Base-by-base conservation (phyloP, 2,113 vertebrate genomes). In the Gallinago jamesoni region DNA sequence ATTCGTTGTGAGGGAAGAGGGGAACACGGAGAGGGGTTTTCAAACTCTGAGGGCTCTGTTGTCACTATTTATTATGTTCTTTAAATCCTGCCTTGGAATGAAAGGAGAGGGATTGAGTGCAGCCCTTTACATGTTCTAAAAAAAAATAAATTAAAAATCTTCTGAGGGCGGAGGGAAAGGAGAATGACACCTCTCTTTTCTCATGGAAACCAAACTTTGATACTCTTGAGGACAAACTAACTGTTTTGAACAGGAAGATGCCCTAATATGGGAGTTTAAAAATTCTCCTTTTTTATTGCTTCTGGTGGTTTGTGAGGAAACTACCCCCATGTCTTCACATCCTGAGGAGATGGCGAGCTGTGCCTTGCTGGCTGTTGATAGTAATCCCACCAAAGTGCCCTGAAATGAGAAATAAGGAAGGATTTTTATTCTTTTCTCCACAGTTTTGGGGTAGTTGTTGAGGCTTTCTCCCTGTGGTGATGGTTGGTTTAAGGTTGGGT, bases 31-130 rank as follows among this genome's bases (percentile, higher is more conserved):
- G 47, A 12, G 23, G 11, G 9, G 14, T 7, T 30, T 87, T 59
- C 9, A 8, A 6, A 19, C 19, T 47, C 3, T 22, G 3, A 25
- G 45, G 21, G 37, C 20, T 76, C 35, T n/a, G 12, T 19, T 11
- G 13, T 30, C 5, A 8, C 20, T 0, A 0, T 2, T 14, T 19
- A 4, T 1, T 19, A 2, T 12, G 21, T 13, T 8, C 2, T 27
- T 73, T 45, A 22, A 28, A 28, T 39, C 7, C 7, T n/a, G 12
- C 11, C 5, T 9, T 11, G 18, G 8, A 6, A 4, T 33, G 15
- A 24, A 30, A 56, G 33, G 22, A 33, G 8, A 39, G 22, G 53
- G 22, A 28, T 7, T 9, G 5, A 27, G 4, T 7, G 10, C 21
- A 62, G 25, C 31, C 10, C 16, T 41, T 8, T 2, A 21, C 31